Conservation (phyloP, 2,797 vertebrate species). For the Morelia viridis region DNA sequence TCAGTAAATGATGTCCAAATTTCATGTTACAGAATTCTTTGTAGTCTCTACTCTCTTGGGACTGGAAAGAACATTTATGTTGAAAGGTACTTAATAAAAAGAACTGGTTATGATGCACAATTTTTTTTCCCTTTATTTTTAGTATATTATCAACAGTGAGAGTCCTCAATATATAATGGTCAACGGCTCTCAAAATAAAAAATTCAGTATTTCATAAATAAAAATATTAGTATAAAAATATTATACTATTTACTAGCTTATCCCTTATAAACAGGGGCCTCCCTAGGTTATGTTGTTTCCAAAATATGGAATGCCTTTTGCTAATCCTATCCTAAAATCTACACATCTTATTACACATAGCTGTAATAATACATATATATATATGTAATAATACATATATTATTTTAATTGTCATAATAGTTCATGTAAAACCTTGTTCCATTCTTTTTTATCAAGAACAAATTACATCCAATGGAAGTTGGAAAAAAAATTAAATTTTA, state of each 20-base stretch:
- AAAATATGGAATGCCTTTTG: not conserved
- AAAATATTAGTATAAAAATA: too few relatives aligned
- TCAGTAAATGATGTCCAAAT: constrained; percentile 95
- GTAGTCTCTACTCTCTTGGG: constrained; percentile 93
- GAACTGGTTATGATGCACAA: not conserved
- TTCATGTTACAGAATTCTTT: constrained; percentile 95
- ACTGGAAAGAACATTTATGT: constrained; percentile 99
- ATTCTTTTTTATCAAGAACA: too few relatives aligned
- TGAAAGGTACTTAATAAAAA: constrained; percentile 84
- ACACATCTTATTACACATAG: not conserved
- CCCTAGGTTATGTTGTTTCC: not conserved
- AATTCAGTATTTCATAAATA: not conserved
- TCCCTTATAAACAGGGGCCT: not conserved
- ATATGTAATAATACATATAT: too few relatives aligned
- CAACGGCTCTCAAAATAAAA: not conserved
- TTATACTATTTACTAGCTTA: not conserved
- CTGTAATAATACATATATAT: too few relatives aligned
- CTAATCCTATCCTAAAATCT: not conserved
- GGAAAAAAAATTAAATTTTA: not conserved
- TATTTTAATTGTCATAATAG: too few relatives aligned
- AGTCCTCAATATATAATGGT: not conserved
- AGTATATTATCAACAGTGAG: not conserved
- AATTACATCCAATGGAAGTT: not conserved
- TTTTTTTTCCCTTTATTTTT: not conserved
- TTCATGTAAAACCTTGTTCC: too few relatives aligned